Conservation (phyloP, 2,113 vertebrate species). For the Erpornis zantholeuca region DNA sequence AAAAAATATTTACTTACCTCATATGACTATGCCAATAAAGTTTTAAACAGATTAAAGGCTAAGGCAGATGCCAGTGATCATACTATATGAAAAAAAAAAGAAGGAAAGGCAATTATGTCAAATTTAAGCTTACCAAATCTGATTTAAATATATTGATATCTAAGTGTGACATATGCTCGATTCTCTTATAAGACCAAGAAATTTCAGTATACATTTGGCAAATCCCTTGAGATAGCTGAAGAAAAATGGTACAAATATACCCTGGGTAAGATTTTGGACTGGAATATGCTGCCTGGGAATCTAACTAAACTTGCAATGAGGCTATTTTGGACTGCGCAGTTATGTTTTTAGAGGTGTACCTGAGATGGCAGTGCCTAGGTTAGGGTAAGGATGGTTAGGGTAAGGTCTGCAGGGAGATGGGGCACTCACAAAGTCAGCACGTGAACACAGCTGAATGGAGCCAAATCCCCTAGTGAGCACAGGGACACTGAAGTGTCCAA, state of each 20-base stretch:
- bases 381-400: neutral
- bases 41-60: slow-evolving; percentile 27
- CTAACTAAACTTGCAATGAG: neutral
- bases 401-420: neutral
- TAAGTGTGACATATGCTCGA: neutral
- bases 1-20: slow-evolving; percentile 51
- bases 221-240: neutral
- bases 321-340: neutral
- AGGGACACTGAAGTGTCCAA: neutral
- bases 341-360: neutral
- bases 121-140: neutral
- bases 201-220: neutral
- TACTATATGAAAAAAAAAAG: neutral
- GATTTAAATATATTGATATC: neutral
- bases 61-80: neutral
- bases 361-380: neutral
- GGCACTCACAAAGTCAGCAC: neutral
- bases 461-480: accelerated
- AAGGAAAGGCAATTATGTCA: neutral
- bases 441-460: neutral
- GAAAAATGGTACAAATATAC: neutral
- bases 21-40: neutral
- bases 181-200: neutral
- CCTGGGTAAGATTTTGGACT: neutral
- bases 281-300: neutral